Evolutionary conservation across 2,797 vertebrate species (phyloP).

Genomic region (Cynodonichthys magdalenae): DNA sequence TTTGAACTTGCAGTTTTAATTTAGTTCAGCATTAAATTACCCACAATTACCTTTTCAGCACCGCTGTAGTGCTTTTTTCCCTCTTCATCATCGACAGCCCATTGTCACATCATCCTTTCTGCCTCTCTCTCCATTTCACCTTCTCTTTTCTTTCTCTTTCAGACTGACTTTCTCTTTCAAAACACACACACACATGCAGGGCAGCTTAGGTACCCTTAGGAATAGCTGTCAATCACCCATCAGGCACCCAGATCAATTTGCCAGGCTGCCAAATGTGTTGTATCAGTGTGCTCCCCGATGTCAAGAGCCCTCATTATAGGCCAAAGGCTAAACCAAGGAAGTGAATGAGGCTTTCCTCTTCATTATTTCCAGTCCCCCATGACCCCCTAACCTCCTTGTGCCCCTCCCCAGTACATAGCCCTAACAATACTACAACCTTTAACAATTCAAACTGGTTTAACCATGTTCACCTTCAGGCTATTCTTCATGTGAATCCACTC

Average conservation of each 20-base stretch:
- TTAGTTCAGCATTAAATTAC: slow-evolving; percentile 52
- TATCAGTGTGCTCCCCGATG: slow-evolving; percentile 69
- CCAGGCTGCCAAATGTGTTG: slow-evolving; percentile 77
- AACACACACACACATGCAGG: slow-evolving; percentile 22
- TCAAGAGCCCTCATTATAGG: slow-evolving; percentile 81
- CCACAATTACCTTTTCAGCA: slow-evolving; percentile 53
- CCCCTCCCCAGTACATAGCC: slow-evolving; percentile 46
- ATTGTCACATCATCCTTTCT: slow-evolving; percentile 29
- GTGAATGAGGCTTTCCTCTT: slow-evolving; percentile 71
- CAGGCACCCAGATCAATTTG: slow-evolving; percentile 77
- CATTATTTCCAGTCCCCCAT: slow-evolving; percentile 70
- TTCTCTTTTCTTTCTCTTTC: slow-evolving; percentile 23
- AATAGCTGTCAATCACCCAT: slow-evolving; percentile 78
- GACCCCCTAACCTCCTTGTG: slow-evolving; percentile 59
- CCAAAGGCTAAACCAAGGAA: slow-evolving; percentile 83
- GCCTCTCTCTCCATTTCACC: slow-evolving; percentile 22
- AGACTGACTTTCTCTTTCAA: slow-evolving; percentile 21
- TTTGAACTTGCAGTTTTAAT: slow-evolving; percentile 55
- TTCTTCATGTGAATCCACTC: slow-evolving; percentile 29
- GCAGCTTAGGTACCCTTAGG: slow-evolving; percentile 60
- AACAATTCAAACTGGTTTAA: slow-evolving; percentile 41
- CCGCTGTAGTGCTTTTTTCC: slow-evolving; percentile 19
- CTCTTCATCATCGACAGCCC: slow-evolving; percentile 28
- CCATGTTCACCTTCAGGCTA: slow-evolving; percentile 41
- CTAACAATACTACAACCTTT: slow-evolving; percentile 53